Evolutionary conservation across 2,113 vertebrate species (phyloP), one percentile per base, ranked within the genome.

Genomic region (Phainopepla nitens): DNA sequence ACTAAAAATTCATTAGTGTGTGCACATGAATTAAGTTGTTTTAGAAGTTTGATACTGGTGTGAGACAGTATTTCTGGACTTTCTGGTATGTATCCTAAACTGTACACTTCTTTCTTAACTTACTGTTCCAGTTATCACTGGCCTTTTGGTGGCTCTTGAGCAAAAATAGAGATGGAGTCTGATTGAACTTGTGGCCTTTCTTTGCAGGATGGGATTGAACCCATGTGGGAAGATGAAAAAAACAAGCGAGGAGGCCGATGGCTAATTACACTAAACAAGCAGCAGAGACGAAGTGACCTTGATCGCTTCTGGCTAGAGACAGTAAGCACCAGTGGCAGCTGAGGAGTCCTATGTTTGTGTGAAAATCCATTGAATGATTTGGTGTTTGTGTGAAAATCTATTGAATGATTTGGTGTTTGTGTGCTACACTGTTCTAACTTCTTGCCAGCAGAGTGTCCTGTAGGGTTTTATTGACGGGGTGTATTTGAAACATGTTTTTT

Each of bases 281-380:
- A 99, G 98, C 99, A 99, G 97, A 99, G 99, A 93, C 98, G 98
- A 97, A 97, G 98, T 76, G 99, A 99, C 96, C 98, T 99, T 81
- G 99, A 99, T 98, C 99, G 99, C 93, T 99, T 99, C 98, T 99
- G 99, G 99, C 97, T 99, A 97, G 99, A 99, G 97, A 99, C 99
- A 94, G 99, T 99, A 96, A 95, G 98, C 88, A 87, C 20, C 41
- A 51, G 47, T 51, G 68, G 51, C 54, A 47, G 25, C 33, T 88
- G 50, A 73, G 56, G 41, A 77, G 62, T 47, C 36, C 51, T 65
- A 4, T 50, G 13, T 91, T 70, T n/a, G 33, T 86, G 51, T 82
- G 80, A 61, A 57, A 77, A 11, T 82, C 9, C 13, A 45, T n/a
- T n/a, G n/a, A n/a, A n/a, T 91, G 42, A n/a, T 77, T 18, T 62